Evolutionary conservation across 2,113 vertebrate genomes (phyloP), one percentile per base, ranked within the genome.

Genomic region (Elephantulus edwardii): DNA sequence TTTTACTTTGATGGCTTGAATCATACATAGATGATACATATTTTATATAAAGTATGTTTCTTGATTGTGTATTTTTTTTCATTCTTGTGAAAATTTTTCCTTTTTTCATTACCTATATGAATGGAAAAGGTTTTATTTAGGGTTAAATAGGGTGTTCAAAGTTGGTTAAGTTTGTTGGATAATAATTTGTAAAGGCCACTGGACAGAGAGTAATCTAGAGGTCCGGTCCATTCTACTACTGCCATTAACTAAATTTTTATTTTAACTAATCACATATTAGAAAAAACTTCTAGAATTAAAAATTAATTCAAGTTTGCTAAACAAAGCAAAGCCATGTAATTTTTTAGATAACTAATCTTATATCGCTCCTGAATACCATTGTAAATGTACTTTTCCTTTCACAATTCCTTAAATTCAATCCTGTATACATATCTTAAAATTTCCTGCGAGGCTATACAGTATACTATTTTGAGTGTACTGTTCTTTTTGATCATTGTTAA

Each of bases 241-340:
- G 26, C 50, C 50, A 75, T 70, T 40, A 90, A 72, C 13, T 85
- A 82, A 38, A 70, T 75, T 24, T 90, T 86, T 16, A 35, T 74
- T 93, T 77, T 90, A 86, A 68, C 19, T 58, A 90, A 77, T 40
- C 54, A 78, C n/a, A 6, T 56, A 38, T 83, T 93, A 56, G 33
- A 83, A 75, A 82, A 90, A 82, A 60, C 40, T 94, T 90, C 71
- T 92, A 91, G 40, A 91, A 89, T 88, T 86, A 70, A 92, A 66
- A 89, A 94, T 40, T 10, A 71, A 77, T 58, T 91, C 9, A 46
- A 52, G 20, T 75, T 87, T 91, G 74, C 78, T n/a, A 40, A 83
- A 58, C 66, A 72, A 71, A 91, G 33, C 42, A 46, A 93, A 89
- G 40, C 8, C 71, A 83, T 64, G 85, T 28, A 92, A 24, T 86